Base-by-base conservation (phyloP, 2,797 vertebrate species). In the Chelidonichthys spinosus region DNA sequence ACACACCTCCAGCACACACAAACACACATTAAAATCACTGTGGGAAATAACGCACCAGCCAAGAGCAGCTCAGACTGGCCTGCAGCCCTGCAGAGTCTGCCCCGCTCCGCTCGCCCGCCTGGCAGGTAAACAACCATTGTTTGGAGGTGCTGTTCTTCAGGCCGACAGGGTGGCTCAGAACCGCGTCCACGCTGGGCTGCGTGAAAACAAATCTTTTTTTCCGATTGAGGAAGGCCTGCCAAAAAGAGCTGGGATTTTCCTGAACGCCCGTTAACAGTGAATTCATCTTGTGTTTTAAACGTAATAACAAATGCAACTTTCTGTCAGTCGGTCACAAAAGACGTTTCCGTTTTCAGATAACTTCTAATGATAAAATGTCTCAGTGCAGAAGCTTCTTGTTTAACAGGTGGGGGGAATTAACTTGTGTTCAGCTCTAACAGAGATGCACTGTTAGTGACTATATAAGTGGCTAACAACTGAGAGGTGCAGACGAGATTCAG, bases 51-150 rank as follows among this genome's bases (percentile, higher is more conserved):
- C 74, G 71, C 79, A 71, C 10, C 73, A 76, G 76, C 78, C 72
- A 79, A 89, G 74, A 60, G 78, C 60, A n/a, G 80, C 73, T 85
- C 82, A 69, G 84, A 39, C 72, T n/a, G 63, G 76, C 71, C 77
- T 67, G 68, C 71, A 76, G 83, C 63, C 36, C 68, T 53, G 69
- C 33, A 33, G 42, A 71, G 78, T 65, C 58, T 5, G 73, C 68
- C 25, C 25, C 69, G 13, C 85, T 42, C 75, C 7, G 67, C 81
- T 78, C 62, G 60, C 66, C 25, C 75, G 76, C 76, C 82, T 85
- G 85, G 84, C 88, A 90, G 82, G 82, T 83, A 75, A 84, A 89
- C 87, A 87, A 18, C 66, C 79, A 86, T 87, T 87, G 87, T 84
- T 79, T 70, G 60, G 74, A 67, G 69, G 74, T 47, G 55, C 83